Percentiles rank a stretch among this genome's conserved stretches.
phyloP scores from a whole-genome alignment of 2,888 invertebrate species.

The Lithophane semibrunnea region DNA sequence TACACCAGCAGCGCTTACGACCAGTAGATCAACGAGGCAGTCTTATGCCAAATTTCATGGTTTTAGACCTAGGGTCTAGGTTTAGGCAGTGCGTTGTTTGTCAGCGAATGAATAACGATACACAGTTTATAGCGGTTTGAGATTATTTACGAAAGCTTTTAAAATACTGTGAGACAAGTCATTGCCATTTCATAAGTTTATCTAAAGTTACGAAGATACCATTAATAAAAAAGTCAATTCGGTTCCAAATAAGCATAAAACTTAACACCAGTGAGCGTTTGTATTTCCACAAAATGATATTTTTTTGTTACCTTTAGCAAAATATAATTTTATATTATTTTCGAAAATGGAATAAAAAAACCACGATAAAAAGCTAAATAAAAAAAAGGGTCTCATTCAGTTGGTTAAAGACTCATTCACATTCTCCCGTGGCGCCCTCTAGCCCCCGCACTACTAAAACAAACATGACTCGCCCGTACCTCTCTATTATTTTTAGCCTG shows the following conservation, averaged over 20 bases:
- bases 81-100: too few species aligned
- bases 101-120: not conserved
- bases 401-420: slow-evolving; percentile 26
- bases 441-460: slow-evolving; percentile 23
- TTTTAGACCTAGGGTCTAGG: too few species aligned
- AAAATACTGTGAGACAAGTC: slow-evolving; percentile 1
- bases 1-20: too few species aligned
- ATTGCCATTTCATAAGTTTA: not conserved
- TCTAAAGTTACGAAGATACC: not conserved
- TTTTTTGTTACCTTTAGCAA: not conserved
- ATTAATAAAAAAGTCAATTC: not conserved
- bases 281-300: not conserved
- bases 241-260: not conserved
- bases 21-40: too few species aligned
- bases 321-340: not conserved
- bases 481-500: slow-evolving; percentile 61
- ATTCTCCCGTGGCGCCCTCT: slow-evolving; percentile 38
- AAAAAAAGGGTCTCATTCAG: slow-evolving; percentile 7
- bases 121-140: not conserved
- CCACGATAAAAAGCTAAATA: not conserved
- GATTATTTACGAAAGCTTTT: not conserved
- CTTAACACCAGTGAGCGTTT: not conserved
- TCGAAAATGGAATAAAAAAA: slow-evolving; percentile 5
- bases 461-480: slow-evolving; percentile 36
- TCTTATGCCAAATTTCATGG: too few species aligned